A percentile compares a stretch with the other conserved stretches of the same genome.
phyloP scores from a whole-genome alignment of 2,888 invertebrate genomes.

The Phalangium opilio region DNA sequence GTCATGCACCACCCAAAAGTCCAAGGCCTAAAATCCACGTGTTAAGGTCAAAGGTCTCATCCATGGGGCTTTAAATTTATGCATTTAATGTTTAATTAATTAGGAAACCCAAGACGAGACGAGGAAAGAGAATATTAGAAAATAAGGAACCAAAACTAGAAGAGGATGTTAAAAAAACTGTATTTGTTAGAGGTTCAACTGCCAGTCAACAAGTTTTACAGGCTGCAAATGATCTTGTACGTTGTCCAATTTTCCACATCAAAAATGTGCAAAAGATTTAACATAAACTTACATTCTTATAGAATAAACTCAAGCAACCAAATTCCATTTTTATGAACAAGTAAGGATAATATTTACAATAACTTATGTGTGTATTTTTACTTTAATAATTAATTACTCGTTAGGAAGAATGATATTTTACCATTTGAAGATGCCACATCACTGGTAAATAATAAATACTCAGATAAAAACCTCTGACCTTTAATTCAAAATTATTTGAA shows the following conservation, averaged over 20 bases:
- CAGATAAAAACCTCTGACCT: background rate
- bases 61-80: too few species aligned
- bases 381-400: background rate
- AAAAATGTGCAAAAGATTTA: slow-evolving; percentile 8
- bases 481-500: background rate
- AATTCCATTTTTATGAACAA: slow-evolving; percentile 45
- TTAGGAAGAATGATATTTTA: slow-evolving; percentile 65
- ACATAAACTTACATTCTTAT: slow-evolving; percentile 21
- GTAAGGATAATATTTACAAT: slow-evolving; percentile 5
- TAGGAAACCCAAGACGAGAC: slow-evolving; percentile 11
- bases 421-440: slow-evolving; percentile 82
- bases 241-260: slow-evolving; percentile 21
- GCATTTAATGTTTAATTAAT: too few species aligned
- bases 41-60: too few species aligned
- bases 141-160: slow-evolving; percentile 70
- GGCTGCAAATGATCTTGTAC: slow-evolving; percentile 65
- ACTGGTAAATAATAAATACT: slow-evolving; percentile 31
- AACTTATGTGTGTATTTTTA: background rate
- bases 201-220: slow-evolving; percentile 42
- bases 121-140: slow-evolving; percentile 58
- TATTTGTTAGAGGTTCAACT: slow-evolving; percentile 73
- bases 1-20: too few species aligned
- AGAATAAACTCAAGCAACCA: slow-evolving; percentile 70
- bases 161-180: slow-evolving; percentile 67
- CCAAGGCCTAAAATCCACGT: too few species aligned